Evolutionary conservation across 1,140 invertebrate genomes (phyloP).

Genomic region (Pseudobourletiella spinata): DNA sequence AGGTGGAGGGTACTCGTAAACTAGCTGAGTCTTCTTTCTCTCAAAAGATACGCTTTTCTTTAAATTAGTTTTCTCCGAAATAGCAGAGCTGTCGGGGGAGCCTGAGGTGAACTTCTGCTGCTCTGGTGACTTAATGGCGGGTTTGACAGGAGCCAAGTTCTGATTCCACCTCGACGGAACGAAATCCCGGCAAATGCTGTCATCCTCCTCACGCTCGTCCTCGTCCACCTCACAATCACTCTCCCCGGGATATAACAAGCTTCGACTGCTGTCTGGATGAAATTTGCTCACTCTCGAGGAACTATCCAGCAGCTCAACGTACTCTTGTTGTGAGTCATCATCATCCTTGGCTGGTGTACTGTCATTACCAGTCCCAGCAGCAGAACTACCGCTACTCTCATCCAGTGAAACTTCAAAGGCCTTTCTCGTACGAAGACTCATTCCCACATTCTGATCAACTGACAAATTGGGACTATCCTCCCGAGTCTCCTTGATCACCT

Average conservation of each 20-base stretch:
- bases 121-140: slow-evolving; percentile 33
- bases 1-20: slow-evolving; percentile 38
- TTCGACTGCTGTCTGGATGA: background rate
- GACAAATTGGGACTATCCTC: background rate
- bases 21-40: slow-evolving; percentile 26
- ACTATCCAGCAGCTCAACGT: background rate
- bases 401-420: slow-evolving; percentile 17
- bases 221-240: slow-evolving; percentile 37
- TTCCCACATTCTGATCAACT: no score
- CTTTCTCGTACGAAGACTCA: slow-evolving; percentile 53
- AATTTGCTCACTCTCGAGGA: background rate
- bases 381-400: background rate
- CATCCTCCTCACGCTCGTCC: slow-evolving; percentile 32
- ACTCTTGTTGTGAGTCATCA: background rate
- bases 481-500: slow-evolving; percentile 21
- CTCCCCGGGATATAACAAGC: background rate
- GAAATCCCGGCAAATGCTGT: slow-evolving; percentile 13
- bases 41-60: slow-evolving; percentile 35
- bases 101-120: background rate
- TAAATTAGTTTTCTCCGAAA: slow-evolving; percentile 10
- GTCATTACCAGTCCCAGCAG: no score
- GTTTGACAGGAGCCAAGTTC: slow-evolving; percentile 22
- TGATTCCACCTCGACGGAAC: slow-evolving; percentile 35
- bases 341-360: no score
- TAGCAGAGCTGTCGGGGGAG: background rate